Conservation (phyloP, 2,797 vertebrate genomes). For the Typhlichthys subterraneus region DNA sequence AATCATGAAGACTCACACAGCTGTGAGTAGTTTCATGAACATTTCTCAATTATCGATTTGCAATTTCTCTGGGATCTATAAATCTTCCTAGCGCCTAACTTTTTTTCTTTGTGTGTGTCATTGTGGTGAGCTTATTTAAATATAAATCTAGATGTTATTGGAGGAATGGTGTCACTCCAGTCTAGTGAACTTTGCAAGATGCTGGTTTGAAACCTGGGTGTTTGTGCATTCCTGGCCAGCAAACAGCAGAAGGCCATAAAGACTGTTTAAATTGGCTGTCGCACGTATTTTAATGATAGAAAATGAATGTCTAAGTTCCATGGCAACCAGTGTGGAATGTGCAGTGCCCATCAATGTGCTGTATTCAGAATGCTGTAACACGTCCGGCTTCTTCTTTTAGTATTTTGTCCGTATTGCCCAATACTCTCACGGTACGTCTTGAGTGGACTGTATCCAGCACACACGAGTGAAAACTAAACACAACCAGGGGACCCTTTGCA, state of each 20-base stretch:
- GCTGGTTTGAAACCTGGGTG: conserved; percentile 57
- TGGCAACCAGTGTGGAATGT: conserved; percentile 58
- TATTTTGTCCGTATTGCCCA: not conserved
- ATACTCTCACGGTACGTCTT: not conserved
- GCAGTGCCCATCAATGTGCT: conserved; percentile 40
- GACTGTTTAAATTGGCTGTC: conserved; percentile 66
- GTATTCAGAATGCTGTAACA: conserved; percentile 39
- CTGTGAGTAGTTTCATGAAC: conserved; percentile 14
- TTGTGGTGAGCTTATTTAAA: conserved; percentile 12
- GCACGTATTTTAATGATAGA: conserved; percentile 60
- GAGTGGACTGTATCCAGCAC: conserved; percentile 23
- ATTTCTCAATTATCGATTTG: conserved; percentile 2
- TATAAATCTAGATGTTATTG: conserved; percentile 68
- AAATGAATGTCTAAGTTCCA: conserved; percentile 65
- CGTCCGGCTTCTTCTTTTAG: not conserved
- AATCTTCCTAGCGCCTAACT: conserved; percentile 13
- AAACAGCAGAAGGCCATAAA: conserved; percentile 65
- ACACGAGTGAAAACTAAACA: conserved; percentile 37
- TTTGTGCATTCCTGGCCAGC: conserved; percentile 76
- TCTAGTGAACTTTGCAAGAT: conserved; percentile 58
- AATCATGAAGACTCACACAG: conserved; percentile 18
- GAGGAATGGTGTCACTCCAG: conserved; percentile 28
- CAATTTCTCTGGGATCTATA: not conserved
- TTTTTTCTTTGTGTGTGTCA: conserved; percentile 11
- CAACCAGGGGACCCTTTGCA: conserved; percentile 61